These are phyloP conservation scores for Onychorhynchus coronatus DNA, from an alignment of 2,113 vertebrate species.

Conservation along the genomic window DNA sequence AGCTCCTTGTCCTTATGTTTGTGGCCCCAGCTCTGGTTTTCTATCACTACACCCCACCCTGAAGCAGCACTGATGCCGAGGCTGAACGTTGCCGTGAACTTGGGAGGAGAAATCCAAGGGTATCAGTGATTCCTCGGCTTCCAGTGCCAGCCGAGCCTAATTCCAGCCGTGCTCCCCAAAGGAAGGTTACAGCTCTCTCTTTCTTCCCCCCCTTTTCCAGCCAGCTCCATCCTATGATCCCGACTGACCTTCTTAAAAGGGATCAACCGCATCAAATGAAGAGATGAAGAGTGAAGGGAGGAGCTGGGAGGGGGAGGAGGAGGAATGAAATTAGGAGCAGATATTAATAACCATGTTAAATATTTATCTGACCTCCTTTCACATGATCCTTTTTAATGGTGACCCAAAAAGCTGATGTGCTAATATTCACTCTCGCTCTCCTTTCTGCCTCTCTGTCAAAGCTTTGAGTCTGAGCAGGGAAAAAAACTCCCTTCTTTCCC, in stretches of 20 bases:
- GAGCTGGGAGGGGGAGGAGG: not conserved
- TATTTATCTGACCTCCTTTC: slow-evolving; percentile 76
- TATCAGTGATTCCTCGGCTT: fast-evolving
- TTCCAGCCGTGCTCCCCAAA: not conserved
- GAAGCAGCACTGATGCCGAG: fast-evolving
- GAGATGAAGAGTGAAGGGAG: slow-evolving; percentile 36
- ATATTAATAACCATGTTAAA: slow-evolving; percentile 74
- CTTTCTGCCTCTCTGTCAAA: not conserved
- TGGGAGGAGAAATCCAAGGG: not conserved
- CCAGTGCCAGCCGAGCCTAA: not conserved
- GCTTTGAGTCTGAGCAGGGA: not conserved
- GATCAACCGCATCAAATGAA: not conserved
- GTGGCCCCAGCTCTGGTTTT: not conserved
- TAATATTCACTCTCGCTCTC: not conserved
- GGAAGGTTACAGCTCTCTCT: not conserved
- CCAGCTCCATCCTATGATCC: not conserved
- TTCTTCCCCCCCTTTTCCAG: not conserved
- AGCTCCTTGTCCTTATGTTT: fast-evolving
- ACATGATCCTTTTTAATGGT: slow-evolving; percentile 59
- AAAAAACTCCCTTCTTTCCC: not conserved
- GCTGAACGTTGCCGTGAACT: fast-evolving
- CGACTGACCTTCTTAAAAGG: slow-evolving; percentile 65
- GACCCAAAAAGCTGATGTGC: slow-evolving; percentile 56
- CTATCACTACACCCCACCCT: fast-evolving
- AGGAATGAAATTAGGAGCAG: slow-evolving; percentile 66